These are phyloP conservation scores for Sternarchorhynchus goeldii DNA, from an alignment of 2,797 vertebrate species.

Conservation along the genomic window DNA sequence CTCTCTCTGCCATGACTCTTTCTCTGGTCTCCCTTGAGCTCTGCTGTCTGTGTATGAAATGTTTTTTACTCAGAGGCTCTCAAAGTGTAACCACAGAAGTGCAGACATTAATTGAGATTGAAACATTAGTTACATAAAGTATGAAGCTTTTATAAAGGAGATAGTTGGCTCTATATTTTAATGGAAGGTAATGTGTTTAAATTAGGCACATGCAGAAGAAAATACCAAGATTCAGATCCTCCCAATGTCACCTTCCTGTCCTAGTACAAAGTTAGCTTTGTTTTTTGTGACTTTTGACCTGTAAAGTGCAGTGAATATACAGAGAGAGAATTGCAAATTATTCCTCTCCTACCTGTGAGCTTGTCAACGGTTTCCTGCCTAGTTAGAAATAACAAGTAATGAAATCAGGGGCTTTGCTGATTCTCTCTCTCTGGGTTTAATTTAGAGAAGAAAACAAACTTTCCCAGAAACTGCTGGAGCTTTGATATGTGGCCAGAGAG, in stretches of 20 bases:
- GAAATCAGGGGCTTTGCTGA: conserved; percentile 37
- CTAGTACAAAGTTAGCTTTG: not conserved
- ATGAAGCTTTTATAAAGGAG: not conserved
- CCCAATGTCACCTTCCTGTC: not conserved
- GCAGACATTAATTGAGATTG: conserved; percentile 26
- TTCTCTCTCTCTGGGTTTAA: conserved; percentile 51
- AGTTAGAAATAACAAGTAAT: conserved; percentile 33
- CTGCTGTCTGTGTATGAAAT: conserved; percentile 33
- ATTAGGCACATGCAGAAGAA: conserved; percentile 7
- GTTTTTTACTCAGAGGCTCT: conserved; percentile 39
- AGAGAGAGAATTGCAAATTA: conserved; percentile 2
- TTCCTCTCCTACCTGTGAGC: conserved; percentile 26
- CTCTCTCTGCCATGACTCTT: conserved; percentile 10
- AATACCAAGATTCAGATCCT: not conserved
- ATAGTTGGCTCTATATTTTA: conserved; percentile 11
- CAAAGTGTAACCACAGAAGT: conserved; percentile 30
- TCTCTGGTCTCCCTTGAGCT: conserved; percentile 18
- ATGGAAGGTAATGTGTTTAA: conserved; percentile 21
- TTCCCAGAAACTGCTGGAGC: conserved; percentile 18
- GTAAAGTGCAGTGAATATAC: conserved; percentile 15
- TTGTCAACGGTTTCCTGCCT: conserved; percentile 25
- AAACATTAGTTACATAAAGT: conserved; percentile 11
- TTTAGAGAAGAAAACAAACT: conserved; percentile 50
- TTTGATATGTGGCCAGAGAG: conserved; percentile 34
- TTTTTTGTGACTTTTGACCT: not conserved